These are phyloP conservation scores for Aphaenogaster ashmeadi DNA, from an alignment of 1,140 invertebrate genomes.

Conservation along the genomic window DNA sequence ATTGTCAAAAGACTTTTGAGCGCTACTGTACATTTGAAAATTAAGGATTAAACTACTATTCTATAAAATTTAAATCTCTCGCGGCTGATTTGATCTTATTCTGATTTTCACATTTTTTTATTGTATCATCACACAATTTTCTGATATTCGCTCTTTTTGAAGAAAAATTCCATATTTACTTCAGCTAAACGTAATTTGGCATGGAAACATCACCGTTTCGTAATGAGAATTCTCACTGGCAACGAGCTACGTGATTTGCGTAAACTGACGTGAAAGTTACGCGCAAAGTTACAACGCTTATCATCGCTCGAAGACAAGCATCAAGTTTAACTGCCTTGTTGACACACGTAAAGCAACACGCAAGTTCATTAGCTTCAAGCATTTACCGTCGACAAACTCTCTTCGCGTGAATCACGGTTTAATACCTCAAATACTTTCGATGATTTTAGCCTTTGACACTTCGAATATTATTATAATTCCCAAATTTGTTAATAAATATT, in stretches of 20 bases:
- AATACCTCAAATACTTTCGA: conserved; percentile 21
- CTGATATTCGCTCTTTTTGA: neutral
- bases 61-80: neutral
- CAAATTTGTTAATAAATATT: neutral
- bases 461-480: conserved; percentile 24
- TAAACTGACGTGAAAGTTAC: conserved; percentile 46
- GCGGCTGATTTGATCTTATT: neutral
- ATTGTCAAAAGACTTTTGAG: too few relatives aligned
- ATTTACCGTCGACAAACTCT: conserved; percentile 33
- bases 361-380: conserved; percentile 57
- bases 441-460: neutral
- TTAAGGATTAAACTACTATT: neutral
- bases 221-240: conserved; percentile 8
- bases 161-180: neutral
- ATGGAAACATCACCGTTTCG: neutral
- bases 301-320: conserved; percentile 37
- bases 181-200: conserved; percentile 4
- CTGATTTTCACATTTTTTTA: neutral
- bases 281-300: conserved; percentile 49
- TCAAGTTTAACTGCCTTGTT: conserved; percentile 52
- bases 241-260: conserved; percentile 27
- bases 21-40: neutral
- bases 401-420: conserved; percentile 13
- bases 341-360: conserved; percentile 31
- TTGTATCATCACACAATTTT: neutral